phyloP scores from a whole-genome alignment of 2,888 invertebrate species.

The Coronaproctus castanopsis region DNA sequence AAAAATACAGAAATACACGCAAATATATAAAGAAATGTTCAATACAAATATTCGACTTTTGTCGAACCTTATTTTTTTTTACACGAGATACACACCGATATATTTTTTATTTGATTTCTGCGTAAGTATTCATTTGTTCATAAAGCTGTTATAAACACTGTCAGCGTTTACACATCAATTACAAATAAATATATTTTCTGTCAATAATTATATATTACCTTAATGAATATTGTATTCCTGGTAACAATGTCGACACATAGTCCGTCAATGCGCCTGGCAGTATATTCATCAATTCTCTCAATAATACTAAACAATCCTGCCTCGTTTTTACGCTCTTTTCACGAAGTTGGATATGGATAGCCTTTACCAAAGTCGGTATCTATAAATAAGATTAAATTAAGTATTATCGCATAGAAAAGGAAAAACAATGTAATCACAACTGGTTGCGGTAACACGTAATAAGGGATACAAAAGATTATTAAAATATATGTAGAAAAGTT shows the following conservation, averaged over 20 bases:
- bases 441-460: background rate
- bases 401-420: background rate
- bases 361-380: conserved; percentile 59
- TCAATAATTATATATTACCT: conserved; percentile 11
- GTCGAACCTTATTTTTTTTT: no score
- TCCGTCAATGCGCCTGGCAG: conserved; percentile 71
- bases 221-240: conserved; percentile 40
- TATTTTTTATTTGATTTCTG: no score
- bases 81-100: no score
- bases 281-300: conserved; percentile 75
- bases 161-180: no score
- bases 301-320: conserved; percentile 73
- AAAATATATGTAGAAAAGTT: background rate
- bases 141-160: no score
- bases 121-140: no score
- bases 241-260: conserved; percentile 64
- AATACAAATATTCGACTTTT: no score
- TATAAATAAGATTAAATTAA: conserved; percentile 25
- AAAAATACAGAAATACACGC: no score
- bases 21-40: no score
- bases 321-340: conserved; percentile 72
- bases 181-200: background rate
- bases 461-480: background rate
- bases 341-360: conserved; percentile 69
- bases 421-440: background rate